Conservation (phyloP, 2,888 invertebrate genomes). For the Formica aserva region DNA sequence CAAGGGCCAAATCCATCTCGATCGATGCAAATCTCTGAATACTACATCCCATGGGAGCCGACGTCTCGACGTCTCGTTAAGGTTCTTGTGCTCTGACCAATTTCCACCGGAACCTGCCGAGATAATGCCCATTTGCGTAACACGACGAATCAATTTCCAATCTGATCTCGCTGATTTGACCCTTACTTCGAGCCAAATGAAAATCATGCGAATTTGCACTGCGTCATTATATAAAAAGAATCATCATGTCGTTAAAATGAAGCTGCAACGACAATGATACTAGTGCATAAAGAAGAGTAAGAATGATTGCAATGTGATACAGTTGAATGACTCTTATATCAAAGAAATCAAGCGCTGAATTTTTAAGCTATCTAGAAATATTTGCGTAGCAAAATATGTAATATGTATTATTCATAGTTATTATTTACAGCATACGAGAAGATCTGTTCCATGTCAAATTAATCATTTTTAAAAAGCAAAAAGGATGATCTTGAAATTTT, state of each 20-base stretch:
- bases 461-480: neutral
- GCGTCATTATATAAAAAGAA: neutral
- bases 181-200: neutral
- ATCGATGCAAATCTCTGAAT: conserved; percentile 36
- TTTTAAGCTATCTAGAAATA: neutral
- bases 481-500: neutral
- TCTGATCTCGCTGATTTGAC: neutral
- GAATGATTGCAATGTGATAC: neutral
- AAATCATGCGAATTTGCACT: neutral
- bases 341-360: neutral
- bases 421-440: neutral
- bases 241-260: neutral
- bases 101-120: conserved; percentile 14
- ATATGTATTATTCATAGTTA: neutral
- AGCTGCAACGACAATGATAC: neutral
- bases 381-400: neutral
- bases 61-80: conserved; percentile 41
- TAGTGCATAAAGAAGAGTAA: neutral
- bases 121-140: conserved; percentile 47
- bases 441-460: neutral
- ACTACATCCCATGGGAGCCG: neutral
- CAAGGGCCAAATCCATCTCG: conserved; percentile 3
- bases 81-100: conserved; percentile 44
- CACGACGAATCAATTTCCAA: conserved; percentile 49
- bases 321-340: neutral